A percentile compares a stretch with the other conserved stretches of the same genome.
phyloP scores from a whole-genome alignment of 2,888 invertebrate genomes.

The Macrophya annulata region DNA sequence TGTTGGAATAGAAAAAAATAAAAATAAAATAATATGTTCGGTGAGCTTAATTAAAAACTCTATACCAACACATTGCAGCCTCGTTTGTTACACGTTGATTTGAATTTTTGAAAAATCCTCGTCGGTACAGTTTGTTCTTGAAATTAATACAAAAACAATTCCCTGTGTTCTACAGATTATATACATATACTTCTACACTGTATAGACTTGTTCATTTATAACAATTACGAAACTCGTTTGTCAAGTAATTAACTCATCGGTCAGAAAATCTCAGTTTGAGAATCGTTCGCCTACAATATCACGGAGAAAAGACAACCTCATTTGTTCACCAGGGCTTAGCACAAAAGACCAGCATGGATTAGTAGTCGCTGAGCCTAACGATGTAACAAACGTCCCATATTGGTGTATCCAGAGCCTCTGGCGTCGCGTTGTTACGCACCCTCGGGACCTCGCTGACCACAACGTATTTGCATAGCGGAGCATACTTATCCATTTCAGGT shows the following conservation, averaged over 20 bases:
- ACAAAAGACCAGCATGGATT: slow-evolving; percentile 42
- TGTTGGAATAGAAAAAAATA: background rate
- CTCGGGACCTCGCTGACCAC: slow-evolving; percentile 36
- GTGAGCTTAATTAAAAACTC: slow-evolving; percentile 43
- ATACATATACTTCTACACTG: background rate
- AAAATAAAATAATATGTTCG: slow-evolving; percentile 24
- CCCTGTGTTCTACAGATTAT: background rate
- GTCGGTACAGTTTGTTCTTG: slow-evolving; percentile 15
- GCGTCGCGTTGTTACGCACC: slow-evolving; percentile 28
- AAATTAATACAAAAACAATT: slow-evolving; percentile 18
- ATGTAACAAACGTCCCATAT: slow-evolving; percentile 52
- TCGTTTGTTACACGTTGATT: slow-evolving; percentile 44
- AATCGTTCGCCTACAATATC: slow-evolving; percentile 33
- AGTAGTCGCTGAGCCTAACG: slow-evolving; percentile 37
- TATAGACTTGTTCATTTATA: slow-evolving; percentile 9
- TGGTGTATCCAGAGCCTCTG: slow-evolving; percentile 8
- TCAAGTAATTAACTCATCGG: slow-evolving; percentile 32
- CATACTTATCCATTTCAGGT: slow-evolving; percentile 49
- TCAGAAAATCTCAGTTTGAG: slow-evolving; percentile 4
- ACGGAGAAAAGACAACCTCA: slow-evolving; percentile 43
- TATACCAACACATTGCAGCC: background rate
- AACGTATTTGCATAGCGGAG: slow-evolving; percentile 50
- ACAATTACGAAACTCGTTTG: slow-evolving; percentile 39
- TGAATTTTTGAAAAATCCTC: slow-evolving; percentile 47
- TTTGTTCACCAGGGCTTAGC: slow-evolving; percentile 37